A percentile compares a stretch with the other conserved stretches of the same genome.
Evolutionary conservation across 2,888 invertebrate genomes (phyloP).

Genomic region (Oscheius myriophilus): DNA sequence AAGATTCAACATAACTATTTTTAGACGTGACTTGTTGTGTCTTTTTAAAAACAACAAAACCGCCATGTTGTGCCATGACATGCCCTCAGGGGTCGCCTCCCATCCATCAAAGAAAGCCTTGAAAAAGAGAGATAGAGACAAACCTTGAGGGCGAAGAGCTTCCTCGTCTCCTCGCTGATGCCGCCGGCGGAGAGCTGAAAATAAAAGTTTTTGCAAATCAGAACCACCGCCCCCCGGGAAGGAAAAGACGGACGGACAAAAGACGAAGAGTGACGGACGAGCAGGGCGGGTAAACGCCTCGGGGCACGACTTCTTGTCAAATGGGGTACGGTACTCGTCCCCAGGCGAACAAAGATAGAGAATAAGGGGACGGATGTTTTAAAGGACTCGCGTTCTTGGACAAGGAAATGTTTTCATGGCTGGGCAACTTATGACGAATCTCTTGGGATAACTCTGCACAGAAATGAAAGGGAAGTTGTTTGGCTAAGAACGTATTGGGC

Average conservation of each 20-base stretch:
- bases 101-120: not conserved
- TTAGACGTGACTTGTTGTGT: too few species aligned
- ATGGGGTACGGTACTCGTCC: too few species aligned
- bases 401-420: too few species aligned
- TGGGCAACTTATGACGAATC: too few species aligned
- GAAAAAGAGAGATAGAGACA: constrained; percentile 11
- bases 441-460: too few species aligned
- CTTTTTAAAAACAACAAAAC: not conserved
- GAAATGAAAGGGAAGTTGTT: too few species aligned
- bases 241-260: constrained; percentile 5
- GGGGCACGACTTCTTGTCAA: too few species aligned
- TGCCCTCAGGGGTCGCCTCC: not conserved
- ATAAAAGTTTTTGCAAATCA: constrained; percentile 44
- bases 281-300: not conserved
- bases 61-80: not conserved
- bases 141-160: constrained; percentile 73
- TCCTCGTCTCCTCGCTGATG: constrained; percentile 81
- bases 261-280: not conserved
- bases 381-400: too few species aligned
- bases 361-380: too few species aligned
- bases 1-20: too few species aligned
- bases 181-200: constrained; percentile 73
- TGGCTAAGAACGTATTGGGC: too few species aligned
- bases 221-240: constrained; percentile 10
- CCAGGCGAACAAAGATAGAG: too few species aligned